Evolutionary conservation across 37 sponge, comb jelly and placozoan genomes (phyloP), one percentile per base, ranked within the genome.

Genomic region (Ianthella basta): DNA sequence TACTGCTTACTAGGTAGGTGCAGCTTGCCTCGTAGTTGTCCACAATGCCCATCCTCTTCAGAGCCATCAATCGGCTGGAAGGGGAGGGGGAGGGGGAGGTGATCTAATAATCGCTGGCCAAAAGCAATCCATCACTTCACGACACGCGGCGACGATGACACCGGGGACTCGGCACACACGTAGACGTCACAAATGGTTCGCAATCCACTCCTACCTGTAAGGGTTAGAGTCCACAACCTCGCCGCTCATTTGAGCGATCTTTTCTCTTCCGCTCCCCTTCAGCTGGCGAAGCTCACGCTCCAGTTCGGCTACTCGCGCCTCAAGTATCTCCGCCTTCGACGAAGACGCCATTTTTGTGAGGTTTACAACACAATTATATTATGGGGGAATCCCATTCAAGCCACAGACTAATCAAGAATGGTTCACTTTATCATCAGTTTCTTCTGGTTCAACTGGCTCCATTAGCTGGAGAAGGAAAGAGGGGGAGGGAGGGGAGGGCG

Each of bases 1-100:
- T 35, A 21, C 27, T 83, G 19, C 36, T 59, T 0, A 72, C 41
- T 21, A 41, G 29, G 33, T 30, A 86, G 29, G 2, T 4, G 33
- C 73, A 8, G 13, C 27, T 66, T 33, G 85, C 91, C 72, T 96
- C 87, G 80, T 96, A 99, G 80, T 99, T 88, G 29, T 91, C 86
- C 0, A 99, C 97, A 8, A 99, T 89, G 27, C 99, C 99, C 99
- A 99, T 96, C 41, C 94, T 73, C 88, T 99, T 92, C 56, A 99
- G 90, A 35, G 99, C 99, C 99, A 99, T 99, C 55, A 99, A 86
- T 37, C 99, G 93, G 79, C 97, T 96, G 60, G 72, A 86, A 18
- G 61, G 75, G 65, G 20, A 75, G 41, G 55, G 18, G 36, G 29
- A 5, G n/a, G n/a, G n/a, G 80, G 27, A 60, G 4, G 61, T 27